A percentile compares a stretch with the other conserved stretches of the same genome.
phyloP scores from a whole-genome alignment of 2,113 vertebrate species.

The Ciconia maguari region DNA sequence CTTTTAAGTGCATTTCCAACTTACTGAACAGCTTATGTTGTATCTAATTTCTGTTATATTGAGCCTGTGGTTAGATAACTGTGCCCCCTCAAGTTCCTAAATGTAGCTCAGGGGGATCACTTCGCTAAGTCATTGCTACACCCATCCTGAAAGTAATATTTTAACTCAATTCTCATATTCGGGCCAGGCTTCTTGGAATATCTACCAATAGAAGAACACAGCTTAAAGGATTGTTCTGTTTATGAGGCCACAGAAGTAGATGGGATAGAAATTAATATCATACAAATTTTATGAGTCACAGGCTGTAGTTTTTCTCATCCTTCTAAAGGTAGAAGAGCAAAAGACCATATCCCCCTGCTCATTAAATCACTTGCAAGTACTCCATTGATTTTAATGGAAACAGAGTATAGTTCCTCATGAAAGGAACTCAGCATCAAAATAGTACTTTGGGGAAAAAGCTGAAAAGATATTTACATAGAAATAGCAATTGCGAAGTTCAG shows the following conservation, averaged over 20 bases:
- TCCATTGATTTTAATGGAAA: background rate
- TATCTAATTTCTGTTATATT: background rate
- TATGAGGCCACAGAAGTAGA: background rate
- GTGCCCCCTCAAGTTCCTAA: background rate
- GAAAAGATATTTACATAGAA: background rate
- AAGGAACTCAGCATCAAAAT: background rate
- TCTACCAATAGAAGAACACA: background rate
- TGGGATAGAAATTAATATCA: background rate
- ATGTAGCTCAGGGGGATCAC: background rate
- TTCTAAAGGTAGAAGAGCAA: background rate
- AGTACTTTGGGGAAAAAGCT: background rate
- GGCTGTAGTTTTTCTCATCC: background rate
- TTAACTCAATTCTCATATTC: background rate
- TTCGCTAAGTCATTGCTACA: background rate
- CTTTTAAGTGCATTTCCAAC: background rate
- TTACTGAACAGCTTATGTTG: conserved; percentile 1
- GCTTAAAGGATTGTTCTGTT: background rate
- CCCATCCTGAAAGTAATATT: background rate
- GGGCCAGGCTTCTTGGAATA: background rate
- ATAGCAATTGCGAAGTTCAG: background rate
- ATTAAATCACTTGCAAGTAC: background rate
- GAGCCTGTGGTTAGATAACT: background rate
- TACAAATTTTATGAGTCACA: background rate
- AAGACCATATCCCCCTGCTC: background rate
- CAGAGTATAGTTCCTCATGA: background rate